Conservation (phyloP, 1,140 invertebrate species). For the Papilio polytes region DNA sequence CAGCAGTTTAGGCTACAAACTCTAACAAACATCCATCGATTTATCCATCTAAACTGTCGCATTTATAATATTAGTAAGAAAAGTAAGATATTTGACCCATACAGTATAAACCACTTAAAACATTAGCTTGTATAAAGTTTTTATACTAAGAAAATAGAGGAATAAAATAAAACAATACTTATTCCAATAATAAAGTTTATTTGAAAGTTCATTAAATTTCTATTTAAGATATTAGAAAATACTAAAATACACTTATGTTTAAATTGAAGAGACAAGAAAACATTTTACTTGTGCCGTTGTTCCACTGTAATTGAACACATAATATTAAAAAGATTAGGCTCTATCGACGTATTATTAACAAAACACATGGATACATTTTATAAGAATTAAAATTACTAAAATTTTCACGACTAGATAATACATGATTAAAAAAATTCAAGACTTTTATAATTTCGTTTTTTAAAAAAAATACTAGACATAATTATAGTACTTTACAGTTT, state of each 20-base stretch:
- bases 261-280: not conserved
- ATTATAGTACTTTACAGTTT: not conserved
- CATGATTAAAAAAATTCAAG: conserved; percentile 21
- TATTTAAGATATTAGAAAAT: conserved; percentile 20
- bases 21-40: too few relatives aligned
- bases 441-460: conserved; percentile 5
- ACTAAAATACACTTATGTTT: conserved; percentile 20
- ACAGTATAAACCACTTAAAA: not conserved
- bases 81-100: not conserved
- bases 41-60: too few relatives aligned
- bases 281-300: not conserved
- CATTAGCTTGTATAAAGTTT: not conserved
- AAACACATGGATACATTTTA: conserved; percentile 8
- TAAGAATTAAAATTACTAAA: conserved; percentile 20
- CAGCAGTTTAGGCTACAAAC: too few relatives aligned
- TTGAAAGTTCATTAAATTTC: conserved; percentile 25
- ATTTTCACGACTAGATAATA: conserved; percentile 22
- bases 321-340: not conserved
- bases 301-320: not conserved
- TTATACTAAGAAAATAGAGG: not conserved
- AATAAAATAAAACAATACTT: not conserved
- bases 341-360: not conserved
- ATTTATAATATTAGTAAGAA: too few relatives aligned
- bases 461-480: conserved; percentile 21
- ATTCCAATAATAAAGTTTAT: conserved; percentile 19